Evolutionary conservation across 2,888 invertebrate species (phyloP).

Genomic region (Anorthoa munda): DNA sequence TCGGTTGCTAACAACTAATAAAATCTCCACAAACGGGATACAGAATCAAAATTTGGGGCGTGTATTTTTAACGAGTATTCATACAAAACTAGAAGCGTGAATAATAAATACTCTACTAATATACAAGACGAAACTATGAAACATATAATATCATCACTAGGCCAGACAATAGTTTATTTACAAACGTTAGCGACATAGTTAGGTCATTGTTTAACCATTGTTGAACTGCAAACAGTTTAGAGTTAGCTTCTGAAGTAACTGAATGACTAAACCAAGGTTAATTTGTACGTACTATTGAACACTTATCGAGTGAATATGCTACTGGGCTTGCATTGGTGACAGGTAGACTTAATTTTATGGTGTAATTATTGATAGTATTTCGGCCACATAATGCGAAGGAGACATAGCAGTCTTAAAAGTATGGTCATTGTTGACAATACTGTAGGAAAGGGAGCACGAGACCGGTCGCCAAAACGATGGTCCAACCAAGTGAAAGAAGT

Average conservation of each 20-base stretch:
- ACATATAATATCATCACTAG: too few species aligned
- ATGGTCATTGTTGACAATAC: too few species aligned
- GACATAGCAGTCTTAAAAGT: too few species aligned
- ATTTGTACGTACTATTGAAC: too few species aligned
- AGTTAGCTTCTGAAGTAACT: not conserved
- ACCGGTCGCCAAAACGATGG: too few species aligned
- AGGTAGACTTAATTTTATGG: too few species aligned
- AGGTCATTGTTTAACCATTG: slow-evolving; percentile 9
- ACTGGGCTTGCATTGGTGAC: too few species aligned
- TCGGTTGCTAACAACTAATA: not conserved
- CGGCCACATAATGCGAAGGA: too few species aligned
- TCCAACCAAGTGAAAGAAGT: too few species aligned
- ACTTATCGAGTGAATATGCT: too few species aligned
- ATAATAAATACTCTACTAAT: not conserved
- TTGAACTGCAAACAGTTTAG: not conserved
- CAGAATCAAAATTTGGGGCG: not conserved
- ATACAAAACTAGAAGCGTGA: not conserved
- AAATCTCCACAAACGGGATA: slow-evolving; percentile 2
- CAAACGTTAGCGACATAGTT: not conserved
- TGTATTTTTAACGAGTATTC: slow-evolving; percentile 10
- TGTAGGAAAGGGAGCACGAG: too few species aligned
- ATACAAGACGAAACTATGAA: not conserved
- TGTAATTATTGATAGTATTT: too few species aligned
- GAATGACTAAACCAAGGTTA: slow-evolving; percentile 2
- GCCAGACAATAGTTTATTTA: not conserved